Conservation (phyloP, 2,113 vertebrate genomes). For the Muscicapa adusta region DNA sequence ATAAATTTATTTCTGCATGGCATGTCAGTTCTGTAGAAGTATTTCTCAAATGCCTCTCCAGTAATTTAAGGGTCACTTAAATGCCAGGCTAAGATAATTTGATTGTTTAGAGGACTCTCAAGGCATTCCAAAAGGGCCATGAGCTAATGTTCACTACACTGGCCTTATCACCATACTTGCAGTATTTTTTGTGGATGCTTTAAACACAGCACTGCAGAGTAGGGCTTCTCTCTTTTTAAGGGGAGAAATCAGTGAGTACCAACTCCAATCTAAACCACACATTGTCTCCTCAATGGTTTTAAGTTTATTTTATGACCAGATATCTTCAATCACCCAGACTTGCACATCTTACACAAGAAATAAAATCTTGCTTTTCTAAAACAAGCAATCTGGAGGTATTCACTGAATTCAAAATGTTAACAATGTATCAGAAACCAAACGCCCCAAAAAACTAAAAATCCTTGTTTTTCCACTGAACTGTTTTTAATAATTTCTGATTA, state of each 20-base stretch:
- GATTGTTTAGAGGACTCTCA: background rate
- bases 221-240: background rate
- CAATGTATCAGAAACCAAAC: background rate
- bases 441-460: background rate
- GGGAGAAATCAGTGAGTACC: background rate
- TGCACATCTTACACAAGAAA: background rate
- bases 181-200: background rate
- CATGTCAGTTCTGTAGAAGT: background rate
- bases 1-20: background rate
- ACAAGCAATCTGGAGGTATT: background rate
- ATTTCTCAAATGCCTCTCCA: background rate
- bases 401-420: background rate
- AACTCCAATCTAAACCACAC: background rate
- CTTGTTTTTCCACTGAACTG: background rate
- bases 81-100: background rate
- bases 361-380: background rate
- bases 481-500: background rate
- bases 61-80: background rate
- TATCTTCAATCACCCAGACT: background rate
- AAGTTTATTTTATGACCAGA: background rate
- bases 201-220: background rate
- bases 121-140: background rate
- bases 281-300: background rate
- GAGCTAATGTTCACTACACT: background rate
- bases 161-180: background rate